Evolutionary conservation across 2,888 invertebrate genomes (phyloP), one percentile per base, ranked within the genome.

Genomic region (Cistogaster globosa): DNA sequence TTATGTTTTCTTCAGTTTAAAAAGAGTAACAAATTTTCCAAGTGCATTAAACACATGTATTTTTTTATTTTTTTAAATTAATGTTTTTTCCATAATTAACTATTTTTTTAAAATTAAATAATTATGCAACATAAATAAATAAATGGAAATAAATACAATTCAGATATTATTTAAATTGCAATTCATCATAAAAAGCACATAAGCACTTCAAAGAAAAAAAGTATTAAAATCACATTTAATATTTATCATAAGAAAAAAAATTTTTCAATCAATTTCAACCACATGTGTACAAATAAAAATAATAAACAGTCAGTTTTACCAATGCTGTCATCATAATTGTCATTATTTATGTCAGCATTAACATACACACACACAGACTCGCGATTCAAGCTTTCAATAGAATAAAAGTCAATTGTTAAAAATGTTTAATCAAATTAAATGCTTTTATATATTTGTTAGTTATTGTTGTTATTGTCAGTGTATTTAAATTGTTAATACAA

Each of bases 351-450:
- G 67, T 20, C 48, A 72, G 51, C 65, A 58, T 12, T 18, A 4
- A 36, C 18, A 42, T 20, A 38, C 32, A 55, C 60, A 63, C 36
- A 63, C 12, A 32, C 26, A 32, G 16, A 72, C 16, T 9, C 14
- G 14, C 18, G n/a, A 9, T 38, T 16, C 32, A 16, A n/a, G 14
- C n/a, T 12, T 8, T 32, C 6, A 18, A 18, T 12, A 3, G 14
- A 12, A n/a, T 68, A 77, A 14, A 60, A 84, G 72, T 77, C 72
- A 80, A 84, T 84, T 76, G 80, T 68, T 80, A 75, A 32, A 32
- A 71, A 79, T 36, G 80, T 84, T 84, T 84, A 76, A 84, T 81
- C 74, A 81, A 81, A 81, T 84, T 68, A 84, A 68, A 81, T 75
- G 48, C 11, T 68, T 75, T 68, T 14, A n/a, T 26, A 12, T 45